These are phyloP conservation scores for Phalacrocorax brasilianus DNA, from an alignment of 2,113 vertebrate species.

Conservation along the genomic window DNA sequence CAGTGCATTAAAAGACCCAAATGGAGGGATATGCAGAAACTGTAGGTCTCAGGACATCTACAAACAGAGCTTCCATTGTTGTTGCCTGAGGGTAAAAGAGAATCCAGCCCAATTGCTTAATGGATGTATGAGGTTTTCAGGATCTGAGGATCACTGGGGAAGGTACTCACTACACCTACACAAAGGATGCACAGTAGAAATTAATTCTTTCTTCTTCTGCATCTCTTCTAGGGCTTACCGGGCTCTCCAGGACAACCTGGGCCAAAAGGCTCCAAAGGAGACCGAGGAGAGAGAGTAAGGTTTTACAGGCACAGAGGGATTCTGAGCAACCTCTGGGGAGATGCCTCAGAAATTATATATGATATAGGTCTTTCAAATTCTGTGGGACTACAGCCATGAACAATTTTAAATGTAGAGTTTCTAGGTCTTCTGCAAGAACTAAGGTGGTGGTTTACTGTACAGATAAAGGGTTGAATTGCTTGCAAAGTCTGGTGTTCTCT, in stretches of 20 bases:
- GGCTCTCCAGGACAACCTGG: conserved; percentile 75
- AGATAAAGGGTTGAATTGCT: neutral
- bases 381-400: neutral
- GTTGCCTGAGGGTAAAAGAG: neutral
- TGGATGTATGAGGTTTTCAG: neutral
- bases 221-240: conserved; percentile 69
- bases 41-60: neutral
- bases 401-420: neutral
- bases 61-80: neutral
- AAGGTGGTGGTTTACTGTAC: neutral
- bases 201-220: neutral
- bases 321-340: neutral
- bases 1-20: neutral
- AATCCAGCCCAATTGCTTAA: neutral
- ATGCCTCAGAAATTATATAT: neutral
- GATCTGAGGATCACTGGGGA: neutral
- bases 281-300: conserved; percentile 79
- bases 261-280: conserved; percentile 77
- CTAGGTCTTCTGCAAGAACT: neutral
- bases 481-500: neutral
- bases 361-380: neutral
- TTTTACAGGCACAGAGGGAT: neutral
- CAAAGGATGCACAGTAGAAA: neutral
- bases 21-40: neutral
- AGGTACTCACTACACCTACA: neutral